Evolutionary conservation across 1,140 invertebrate species (phyloP), one percentile per base, ranked within the genome.

Genomic region (Papilio machaon): DNA sequence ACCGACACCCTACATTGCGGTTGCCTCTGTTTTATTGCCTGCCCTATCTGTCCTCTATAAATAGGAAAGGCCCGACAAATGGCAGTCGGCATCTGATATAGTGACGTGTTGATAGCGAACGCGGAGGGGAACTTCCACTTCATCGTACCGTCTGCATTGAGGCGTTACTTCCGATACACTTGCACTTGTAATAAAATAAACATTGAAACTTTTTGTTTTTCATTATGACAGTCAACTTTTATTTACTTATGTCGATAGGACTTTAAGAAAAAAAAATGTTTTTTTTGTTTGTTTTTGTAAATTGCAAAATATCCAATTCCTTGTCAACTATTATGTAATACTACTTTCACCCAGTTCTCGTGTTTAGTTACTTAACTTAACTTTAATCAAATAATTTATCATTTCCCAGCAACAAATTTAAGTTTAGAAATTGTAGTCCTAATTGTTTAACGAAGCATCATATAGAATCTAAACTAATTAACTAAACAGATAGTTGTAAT

Each of bases 11-110:
- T 67, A 79, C 46, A 67, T 79, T 79, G 77, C 60, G 77, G 77
- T 79, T 67, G 77, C 77, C 58, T 67, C 77, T 64, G 77, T 79
- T 80, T 76, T 78, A 83, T 84, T 80, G 83, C 81, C 75, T 58
- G 79, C 82, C 82, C 74, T 86, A 84, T 86, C 83, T 77, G 81
- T 79, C 77, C 81, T 83, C 85, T 81, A 84, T 85, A 86, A 85
- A 88, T 86, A 86, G 85, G 77, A 82, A 82, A 80, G 64, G 67
- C 80, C 80, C 83, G 85, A 87, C 85, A 86, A 87, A 87, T 87
- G 86, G 83, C 82, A 84, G 82, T 74, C 76, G 83, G 9, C 83
- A 81, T 83, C 84, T 88, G 86, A 88, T 88, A 85, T 88, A 86
- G 79, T 79, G 85, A 82, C 84, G 83, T 83, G 84, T 84, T 85